Evolutionary conservation across 2,113 vertebrate species (phyloP).

Genomic region (Trogon melanurus): DNA sequence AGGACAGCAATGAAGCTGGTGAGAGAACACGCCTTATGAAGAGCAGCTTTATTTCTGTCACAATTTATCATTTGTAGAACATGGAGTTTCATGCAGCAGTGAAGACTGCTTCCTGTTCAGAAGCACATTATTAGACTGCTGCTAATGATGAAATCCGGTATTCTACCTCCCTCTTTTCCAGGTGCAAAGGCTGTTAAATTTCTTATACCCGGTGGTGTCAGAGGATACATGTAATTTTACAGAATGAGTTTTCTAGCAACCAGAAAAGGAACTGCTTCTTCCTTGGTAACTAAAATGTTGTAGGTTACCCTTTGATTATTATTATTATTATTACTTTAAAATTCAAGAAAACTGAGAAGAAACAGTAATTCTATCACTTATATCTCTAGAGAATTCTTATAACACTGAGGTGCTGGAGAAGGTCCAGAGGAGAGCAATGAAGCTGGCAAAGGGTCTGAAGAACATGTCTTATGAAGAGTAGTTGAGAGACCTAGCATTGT

Average conservation of each 20-base stretch:
- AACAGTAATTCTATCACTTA: no score
- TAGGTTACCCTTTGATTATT: background rate
- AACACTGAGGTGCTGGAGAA: no score
- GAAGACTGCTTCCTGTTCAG: background rate
- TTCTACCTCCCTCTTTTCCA: background rate
- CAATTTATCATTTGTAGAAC: conserved; percentile 4
- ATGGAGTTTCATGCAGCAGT: background rate
- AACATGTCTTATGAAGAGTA: no score
- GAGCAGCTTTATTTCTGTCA: background rate
- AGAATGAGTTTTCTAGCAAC: background rate
- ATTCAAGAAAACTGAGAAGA: no score
- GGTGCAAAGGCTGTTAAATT: background rate
- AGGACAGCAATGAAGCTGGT: no score
- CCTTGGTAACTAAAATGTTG: background rate
- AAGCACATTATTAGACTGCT: background rate
- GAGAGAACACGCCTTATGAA: no score
- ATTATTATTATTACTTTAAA: no score
- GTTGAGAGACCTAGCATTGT: no score
- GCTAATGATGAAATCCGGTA: background rate
- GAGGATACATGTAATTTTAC: background rate
- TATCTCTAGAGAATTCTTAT: no score
- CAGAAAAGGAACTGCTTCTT: background rate
- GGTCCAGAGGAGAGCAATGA: no score
- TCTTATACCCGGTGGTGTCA: background rate
- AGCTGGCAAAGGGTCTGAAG: no score